Conservation (phyloP, 2,888 invertebrate species). For the Steinernema carpocapsae region DNA sequence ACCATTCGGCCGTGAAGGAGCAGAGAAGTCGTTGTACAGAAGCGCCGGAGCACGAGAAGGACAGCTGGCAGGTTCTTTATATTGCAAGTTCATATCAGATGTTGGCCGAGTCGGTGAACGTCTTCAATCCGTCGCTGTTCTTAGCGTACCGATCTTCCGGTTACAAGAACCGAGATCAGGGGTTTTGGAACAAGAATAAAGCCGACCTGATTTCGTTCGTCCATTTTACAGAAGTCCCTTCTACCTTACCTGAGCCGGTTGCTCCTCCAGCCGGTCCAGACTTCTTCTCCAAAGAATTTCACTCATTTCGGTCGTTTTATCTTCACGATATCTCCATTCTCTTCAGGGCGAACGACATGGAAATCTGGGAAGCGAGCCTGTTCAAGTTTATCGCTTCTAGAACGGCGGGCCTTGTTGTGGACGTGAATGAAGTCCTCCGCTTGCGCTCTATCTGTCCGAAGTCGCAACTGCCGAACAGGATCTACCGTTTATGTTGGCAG, state of each 20-base stretch:
- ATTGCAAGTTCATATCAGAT: constrained; percentile 55
- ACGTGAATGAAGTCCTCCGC: constrained; percentile 47
- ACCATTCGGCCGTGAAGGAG: not conserved
- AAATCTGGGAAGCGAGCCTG: constrained; percentile 35
- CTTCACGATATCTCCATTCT: constrained; percentile 60
- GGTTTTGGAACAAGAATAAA: constrained; percentile 56
- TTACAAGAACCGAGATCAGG: constrained; percentile 54
- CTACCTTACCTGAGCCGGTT: not conserved
- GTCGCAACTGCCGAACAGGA: constrained; percentile 54
- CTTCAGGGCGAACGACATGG: constrained; percentile 44
- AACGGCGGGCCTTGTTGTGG: constrained; percentile 43
- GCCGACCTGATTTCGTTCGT: constrained; percentile 51
- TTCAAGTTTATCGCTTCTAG: constrained; percentile 35
- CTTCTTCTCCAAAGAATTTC: constrained; percentile 33
- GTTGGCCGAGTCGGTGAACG: constrained; percentile 38
- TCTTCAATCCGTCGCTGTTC: constrained; percentile 46
- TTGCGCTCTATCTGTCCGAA: constrained; percentile 55
- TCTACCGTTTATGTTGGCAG: constrained; percentile 64
- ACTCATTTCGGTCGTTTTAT: constrained; percentile 52
- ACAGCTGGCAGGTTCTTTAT: constrained; percentile 63
- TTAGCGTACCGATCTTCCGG: constrained; percentile 57
- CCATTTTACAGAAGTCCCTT: not conserved
- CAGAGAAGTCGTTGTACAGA: not conserved
- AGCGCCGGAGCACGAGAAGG: constrained; percentile 52
- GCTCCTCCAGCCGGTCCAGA: too few species aligned